Percentiles rank a stretch among this genome's conserved stretches.
These are phyloP conservation scores for Phaonia tiefii DNA, from an alignment of 2,888 invertebrate species.

Conservation along the genomic window DNA sequence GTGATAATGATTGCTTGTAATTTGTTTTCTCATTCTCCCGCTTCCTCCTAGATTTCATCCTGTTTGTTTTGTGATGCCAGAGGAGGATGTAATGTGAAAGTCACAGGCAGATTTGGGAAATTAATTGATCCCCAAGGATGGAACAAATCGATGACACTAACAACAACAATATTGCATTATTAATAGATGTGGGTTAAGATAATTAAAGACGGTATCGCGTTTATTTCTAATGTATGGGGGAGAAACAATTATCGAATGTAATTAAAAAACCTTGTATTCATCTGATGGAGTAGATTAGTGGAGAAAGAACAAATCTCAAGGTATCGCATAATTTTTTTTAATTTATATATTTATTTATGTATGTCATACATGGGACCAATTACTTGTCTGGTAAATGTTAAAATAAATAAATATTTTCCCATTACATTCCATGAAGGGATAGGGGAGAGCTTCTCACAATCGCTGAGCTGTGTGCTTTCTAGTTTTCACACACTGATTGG, in stretches of 20 bases:
- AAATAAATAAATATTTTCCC: too few relatives aligned
- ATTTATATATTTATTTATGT: too few relatives aligned
- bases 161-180: conserved; percentile 24
- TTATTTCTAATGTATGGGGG: neutral
- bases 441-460: too few relatives aligned
- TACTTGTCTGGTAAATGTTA: too few relatives aligned
- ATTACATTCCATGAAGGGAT: too few relatives aligned
- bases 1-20: conserved; percentile 65
- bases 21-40: conserved; percentile 47
- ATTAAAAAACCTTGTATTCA: too few relatives aligned
- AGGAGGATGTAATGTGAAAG: conserved; percentile 42
- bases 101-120: conserved; percentile 37
- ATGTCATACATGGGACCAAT: too few relatives aligned
- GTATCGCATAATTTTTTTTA: too few relatives aligned
- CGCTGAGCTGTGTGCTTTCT: too few relatives aligned
- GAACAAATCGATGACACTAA: conserved; percentile 28
- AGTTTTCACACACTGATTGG: too few relatives aligned
- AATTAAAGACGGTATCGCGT: conserved; percentile 29
- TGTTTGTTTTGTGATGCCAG: conserved; percentile 7
- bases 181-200: conserved; percentile 19
- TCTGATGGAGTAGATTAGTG: too few relatives aligned
- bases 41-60: neutral
- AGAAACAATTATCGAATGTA: conserved; percentile 41
- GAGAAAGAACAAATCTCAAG: too few relatives aligned
- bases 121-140: conserved; percentile 64